Conservation (phyloP, 2,888 invertebrate species). For the Sphaerophoria rueppellii region DNA sequence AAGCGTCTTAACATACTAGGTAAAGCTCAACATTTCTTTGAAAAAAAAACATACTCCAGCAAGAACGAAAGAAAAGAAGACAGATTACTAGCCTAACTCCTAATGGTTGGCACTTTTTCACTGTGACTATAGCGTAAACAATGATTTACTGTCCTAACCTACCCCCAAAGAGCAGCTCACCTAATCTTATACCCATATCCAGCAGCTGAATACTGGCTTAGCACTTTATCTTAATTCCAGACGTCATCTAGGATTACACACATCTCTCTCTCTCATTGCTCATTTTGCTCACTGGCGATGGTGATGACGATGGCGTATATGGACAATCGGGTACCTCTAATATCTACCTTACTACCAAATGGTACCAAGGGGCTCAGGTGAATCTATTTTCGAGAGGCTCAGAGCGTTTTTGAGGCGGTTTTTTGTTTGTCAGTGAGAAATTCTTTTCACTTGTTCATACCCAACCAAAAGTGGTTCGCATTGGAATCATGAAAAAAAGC, state of each 20-base stretch:
- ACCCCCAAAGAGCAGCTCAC: conserved; percentile 65
- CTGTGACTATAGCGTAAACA: conserved; percentile 73
- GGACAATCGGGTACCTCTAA: too few species aligned
- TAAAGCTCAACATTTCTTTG: conserved; percentile 20
- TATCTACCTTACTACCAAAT: neutral
- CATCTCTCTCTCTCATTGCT: conserved; percentile 46
- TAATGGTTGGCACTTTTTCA: conserved; percentile 74
- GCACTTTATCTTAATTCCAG: conserved; percentile 73
- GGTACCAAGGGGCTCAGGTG: conserved; percentile 62
- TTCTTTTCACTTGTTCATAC: conserved; percentile 32
- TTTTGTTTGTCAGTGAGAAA: conserved; percentile 39
- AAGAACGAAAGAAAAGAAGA: conserved; percentile 59
- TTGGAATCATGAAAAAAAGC: conserved; percentile 13
- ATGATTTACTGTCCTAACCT: conserved; percentile 72
- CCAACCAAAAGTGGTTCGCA: neutral
- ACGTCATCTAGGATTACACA: conserved; percentile 73
- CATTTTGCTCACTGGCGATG: neutral
- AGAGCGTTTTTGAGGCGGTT: conserved; percentile 67
- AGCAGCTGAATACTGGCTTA: conserved; percentile 70
- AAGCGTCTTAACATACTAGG: conserved; percentile 21
- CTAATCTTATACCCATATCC: conserved; percentile 72
- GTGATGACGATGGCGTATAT: neutral
- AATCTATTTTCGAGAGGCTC: conserved; percentile 69
- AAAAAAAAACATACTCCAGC: neutral
- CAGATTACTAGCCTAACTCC: conserved; percentile 73